Conservation (phyloP, 2,113 vertebrate genomes). For the Sakesphorus luctuosus region DNA sequence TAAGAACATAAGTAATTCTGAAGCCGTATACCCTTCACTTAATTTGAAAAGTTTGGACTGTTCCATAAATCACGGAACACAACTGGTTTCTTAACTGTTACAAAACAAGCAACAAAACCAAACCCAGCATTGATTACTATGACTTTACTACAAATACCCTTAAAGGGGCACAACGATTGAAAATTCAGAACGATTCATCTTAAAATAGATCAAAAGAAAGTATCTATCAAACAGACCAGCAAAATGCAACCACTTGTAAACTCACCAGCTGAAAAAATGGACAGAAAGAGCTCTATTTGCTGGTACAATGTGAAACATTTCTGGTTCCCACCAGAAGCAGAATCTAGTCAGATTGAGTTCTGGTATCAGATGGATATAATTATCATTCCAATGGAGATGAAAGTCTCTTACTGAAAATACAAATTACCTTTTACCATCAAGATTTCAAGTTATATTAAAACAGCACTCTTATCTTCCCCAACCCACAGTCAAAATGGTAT, state of each 20-base stretch:
- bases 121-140: background rate
- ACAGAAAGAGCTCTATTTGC: background rate
- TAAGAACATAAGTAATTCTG: background rate
- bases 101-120: background rate
- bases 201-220: background rate
- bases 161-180: background rate
- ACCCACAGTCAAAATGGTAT: background rate
- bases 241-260: background rate
- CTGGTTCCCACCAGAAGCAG: background rate
- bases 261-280: background rate
- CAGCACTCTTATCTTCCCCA: background rate
- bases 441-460: conserved; percentile 14
- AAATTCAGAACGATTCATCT: background rate
- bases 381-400: background rate
- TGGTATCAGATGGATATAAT: background rate
- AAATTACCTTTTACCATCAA: conserved; percentile 10
- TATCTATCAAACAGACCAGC: background rate
- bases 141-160: background rate
- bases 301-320: background rate
- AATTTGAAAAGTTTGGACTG: background rate
- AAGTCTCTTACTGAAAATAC: conserved; percentile 32
- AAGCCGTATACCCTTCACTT: background rate
- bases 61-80: background rate
- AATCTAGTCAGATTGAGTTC: background rate
- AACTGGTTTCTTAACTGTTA: background rate